Evolutionary conservation across 2,113 vertebrate genomes (phyloP), one percentile per base, ranked within the genome.

Genomic region (Erythrocercus mccallii): DNA sequence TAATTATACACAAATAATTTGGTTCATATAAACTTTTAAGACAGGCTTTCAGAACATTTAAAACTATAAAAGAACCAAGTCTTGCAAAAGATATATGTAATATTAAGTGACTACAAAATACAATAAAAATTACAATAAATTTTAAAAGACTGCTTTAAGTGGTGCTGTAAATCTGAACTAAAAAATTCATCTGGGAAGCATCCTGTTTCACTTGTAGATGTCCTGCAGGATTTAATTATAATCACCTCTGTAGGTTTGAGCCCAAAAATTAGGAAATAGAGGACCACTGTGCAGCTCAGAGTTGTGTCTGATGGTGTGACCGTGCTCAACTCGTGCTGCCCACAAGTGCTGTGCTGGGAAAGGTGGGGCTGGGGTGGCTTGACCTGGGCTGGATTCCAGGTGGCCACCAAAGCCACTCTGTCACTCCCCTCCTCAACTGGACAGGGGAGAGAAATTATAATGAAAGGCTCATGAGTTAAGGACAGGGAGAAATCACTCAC

Each of bases 1-100:
- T 58, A 92, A 88, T 93, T 92, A 78, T 57, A 71, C 50, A 9
- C 47, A 94, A 92, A 92, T 85, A 80, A 83, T 84, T 79, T 57
- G 31, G 51, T 70, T 88, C 21, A 31, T 62, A 24, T 76, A 56
- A 92, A 86, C 45, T 83, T 79, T 69, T 53, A 80, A 90, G 47
- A 23, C 24, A 83, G 45, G 14, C 54, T 86, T 88, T 66, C 50
- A 73, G 30, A 35, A 24, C 22, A 58, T 57, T 76, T 50, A 77
- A 77, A 86, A 31, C 15, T 57, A 37, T 30, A 42, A 79, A 82
- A 65, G 5, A 90, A 27, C 50, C 35, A 12, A 20, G 16, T 93
- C 86, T 94, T 81, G 30, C n/a, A 66, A 88, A 88, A 88, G 66
- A 57, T 25, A 22, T 3, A 15, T 1, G 1, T 30, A 69, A 69